These are phyloP conservation scores for Eurystomus glaucurus DNA, from an alignment of 2,797 vertebrate genomes.

Conservation along the genomic window DNA sequence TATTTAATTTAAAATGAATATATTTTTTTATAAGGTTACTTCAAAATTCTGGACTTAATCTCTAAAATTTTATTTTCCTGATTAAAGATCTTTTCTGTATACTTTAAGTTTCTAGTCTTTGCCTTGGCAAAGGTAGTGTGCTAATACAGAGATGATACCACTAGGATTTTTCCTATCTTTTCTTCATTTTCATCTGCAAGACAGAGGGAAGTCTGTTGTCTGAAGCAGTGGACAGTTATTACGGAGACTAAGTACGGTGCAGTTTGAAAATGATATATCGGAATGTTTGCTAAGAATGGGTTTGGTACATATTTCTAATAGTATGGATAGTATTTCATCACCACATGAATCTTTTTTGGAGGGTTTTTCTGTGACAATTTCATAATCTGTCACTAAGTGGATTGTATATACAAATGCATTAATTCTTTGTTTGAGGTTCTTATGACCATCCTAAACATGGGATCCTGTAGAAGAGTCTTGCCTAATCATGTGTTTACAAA, in stretches of 20 bases:
- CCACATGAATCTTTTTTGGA: not conserved
- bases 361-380: conserved; percentile 38
- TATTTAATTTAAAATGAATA: not conserved
- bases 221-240: not conserved
- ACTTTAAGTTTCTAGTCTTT: not conserved
- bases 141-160: not conserved
- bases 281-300: not conserved
- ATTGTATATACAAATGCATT: conserved; percentile 48
- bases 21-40: not conserved
- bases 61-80: not conserved
- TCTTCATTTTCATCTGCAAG: not conserved
- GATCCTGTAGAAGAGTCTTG: conserved; percentile 14
- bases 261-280: not conserved
- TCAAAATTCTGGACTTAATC: not conserved
- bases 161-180: not conserved
- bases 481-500: conserved; percentile 70
- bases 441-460: conserved; percentile 41
- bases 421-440: conserved; percentile 72
- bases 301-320: not conserved
- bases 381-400: conserved; percentile 52
- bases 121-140: not conserved
- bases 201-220: not conserved
- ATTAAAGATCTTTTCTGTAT: not conserved
- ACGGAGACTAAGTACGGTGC: not conserved
- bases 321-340: not conserved